These are phyloP conservation scores for Anguilla japonica DNA, from an alignment of 2,113 vertebrate species.

Conservation along the genomic window DNA sequence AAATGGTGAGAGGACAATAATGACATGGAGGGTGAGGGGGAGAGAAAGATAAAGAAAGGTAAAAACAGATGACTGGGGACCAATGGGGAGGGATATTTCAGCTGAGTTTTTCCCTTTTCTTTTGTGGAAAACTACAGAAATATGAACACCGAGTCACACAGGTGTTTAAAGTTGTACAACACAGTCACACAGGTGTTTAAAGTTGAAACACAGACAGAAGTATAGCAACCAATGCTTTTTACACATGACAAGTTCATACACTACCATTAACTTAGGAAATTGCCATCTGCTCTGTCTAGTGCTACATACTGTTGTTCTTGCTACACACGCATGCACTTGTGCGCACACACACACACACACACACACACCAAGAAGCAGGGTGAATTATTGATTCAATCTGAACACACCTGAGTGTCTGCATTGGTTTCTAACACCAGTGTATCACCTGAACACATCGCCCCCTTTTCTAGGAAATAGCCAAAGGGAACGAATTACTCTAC, in stretches of 20 bases:
- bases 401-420: neutral
- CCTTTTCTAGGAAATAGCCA: neutral
- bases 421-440: neutral
- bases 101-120: neutral
- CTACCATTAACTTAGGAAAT: no score
- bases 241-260: neutral
- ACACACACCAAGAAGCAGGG: neutral
- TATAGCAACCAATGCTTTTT: neutral
- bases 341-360: neutral
- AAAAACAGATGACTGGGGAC: slow-evolving; percentile 34
- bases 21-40: slow-evolving; percentile 35
- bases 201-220: neutral
- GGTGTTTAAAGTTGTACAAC: neutral
- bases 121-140: neutral
- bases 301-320: neutral
- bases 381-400: slow-evolving; percentile 10
- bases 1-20: slow-evolving; percentile 45
- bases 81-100: neutral
- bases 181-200: neutral
- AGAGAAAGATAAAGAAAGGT: slow-evolving; percentile 20
- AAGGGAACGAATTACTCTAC: neutral
- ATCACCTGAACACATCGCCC: neutral
- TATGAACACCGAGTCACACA: neutral
- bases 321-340: neutral
- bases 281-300: neutral